Evolutionary conservation across 2,113 vertebrate genomes (phyloP).

Genomic region (Chauna torquata): DNA sequence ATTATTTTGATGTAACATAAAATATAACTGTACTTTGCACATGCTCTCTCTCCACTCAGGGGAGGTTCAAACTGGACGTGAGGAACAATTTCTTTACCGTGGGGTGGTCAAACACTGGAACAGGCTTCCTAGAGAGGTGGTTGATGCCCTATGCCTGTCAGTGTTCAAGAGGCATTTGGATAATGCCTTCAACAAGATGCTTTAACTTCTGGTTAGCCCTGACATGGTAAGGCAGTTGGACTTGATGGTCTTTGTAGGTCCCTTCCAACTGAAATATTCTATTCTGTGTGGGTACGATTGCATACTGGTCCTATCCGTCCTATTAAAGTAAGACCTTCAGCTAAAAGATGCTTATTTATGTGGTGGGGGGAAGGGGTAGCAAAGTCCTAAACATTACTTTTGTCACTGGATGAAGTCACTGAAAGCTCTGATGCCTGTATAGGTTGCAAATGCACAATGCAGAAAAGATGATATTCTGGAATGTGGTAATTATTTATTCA

Average conservation of each 20-base stretch:
- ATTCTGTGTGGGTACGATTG: not conserved
- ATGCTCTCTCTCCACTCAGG: too few relatives aligned
- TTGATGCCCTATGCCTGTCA: not conserved
- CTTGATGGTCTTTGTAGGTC: not conserved
- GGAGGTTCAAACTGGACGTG: not conserved
- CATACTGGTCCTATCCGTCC: not conserved
- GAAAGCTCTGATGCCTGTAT: not conserved
- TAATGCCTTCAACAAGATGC: not conserved
- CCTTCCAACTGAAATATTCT: not conserved
- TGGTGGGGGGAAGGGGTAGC: not conserved
- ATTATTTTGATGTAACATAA: not conserved
- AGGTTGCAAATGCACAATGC: not conserved
- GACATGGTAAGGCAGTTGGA: not conserved
- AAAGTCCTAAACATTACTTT: not conserved
- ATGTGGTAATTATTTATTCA: not conserved
- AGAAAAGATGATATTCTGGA: not conserved
- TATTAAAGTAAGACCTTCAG: not conserved
- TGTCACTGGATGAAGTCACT: not conserved
- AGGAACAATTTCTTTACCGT: not conserved
- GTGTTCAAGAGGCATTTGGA: not conserved
- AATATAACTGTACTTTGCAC: not conserved
- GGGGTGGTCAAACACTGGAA: not conserved
- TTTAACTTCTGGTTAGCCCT: not conserved
- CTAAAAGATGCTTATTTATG: not conserved
- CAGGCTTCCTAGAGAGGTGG: not conserved